Conservation (phyloP, 2,888 invertebrate species). For the Heliconius erato region DNA sequence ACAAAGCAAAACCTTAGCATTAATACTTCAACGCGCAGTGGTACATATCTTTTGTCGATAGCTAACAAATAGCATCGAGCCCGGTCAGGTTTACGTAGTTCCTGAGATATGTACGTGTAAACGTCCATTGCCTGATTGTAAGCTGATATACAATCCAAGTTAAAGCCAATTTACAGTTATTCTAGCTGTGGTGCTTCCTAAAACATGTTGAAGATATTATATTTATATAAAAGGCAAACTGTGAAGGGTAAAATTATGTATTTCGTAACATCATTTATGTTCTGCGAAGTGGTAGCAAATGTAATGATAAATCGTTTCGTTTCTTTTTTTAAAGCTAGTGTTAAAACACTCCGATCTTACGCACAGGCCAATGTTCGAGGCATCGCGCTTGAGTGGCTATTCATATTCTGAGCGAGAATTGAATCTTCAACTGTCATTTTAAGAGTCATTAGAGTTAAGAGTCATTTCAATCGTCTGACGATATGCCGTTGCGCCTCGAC, state of each 20-base stretch:
- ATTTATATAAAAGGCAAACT: background rate
- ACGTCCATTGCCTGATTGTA: slow-evolving; percentile 27
- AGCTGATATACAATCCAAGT: slow-evolving; percentile 23
- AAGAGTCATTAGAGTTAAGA: too few species aligned
- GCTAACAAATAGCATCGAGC: slow-evolving; percentile 16
- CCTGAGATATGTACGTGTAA: slow-evolving; percentile 30
- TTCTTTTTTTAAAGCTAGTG: background rate
- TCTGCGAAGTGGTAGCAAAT: background rate
- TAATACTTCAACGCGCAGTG: background rate
- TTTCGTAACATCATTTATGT: background rate
- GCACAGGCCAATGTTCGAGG: too few species aligned
- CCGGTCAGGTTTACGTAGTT: slow-evolving; percentile 23
- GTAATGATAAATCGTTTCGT: background rate
- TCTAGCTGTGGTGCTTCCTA: background rate
- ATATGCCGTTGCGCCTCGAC: too few species aligned
- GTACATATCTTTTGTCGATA: slow-evolving; percentile 11
- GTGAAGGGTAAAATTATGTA: background rate
- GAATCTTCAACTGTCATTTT: too few species aligned
- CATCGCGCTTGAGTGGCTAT: too few species aligned
- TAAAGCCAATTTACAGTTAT: slow-evolving; percentile 20
- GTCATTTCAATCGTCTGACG: too few species aligned
- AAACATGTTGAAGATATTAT: background rate
- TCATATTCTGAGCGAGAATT: too few species aligned
- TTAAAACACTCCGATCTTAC: too few species aligned
- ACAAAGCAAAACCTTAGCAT: background rate